Conservation (phyloP, 2,113 vertebrate species). For the Mesitornis unicolor region DNA sequence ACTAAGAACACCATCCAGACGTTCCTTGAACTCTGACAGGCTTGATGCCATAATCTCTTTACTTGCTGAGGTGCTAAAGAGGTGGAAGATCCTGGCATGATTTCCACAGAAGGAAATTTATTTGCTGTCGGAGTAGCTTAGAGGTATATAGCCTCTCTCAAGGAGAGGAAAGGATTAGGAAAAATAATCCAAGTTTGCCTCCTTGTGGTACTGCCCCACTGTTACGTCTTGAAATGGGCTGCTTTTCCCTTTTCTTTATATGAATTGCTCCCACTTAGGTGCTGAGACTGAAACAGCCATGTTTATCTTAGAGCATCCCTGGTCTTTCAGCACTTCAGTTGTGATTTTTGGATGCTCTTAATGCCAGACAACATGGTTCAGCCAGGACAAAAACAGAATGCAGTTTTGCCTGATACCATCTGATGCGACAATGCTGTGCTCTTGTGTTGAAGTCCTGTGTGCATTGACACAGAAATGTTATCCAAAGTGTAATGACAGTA, state of each 20-base stretch:
- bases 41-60: too few relatives aligned
- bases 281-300: not conserved
- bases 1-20: too few relatives aligned
- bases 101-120: not conserved
- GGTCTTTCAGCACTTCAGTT: not conserved
- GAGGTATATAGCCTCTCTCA: not conserved
- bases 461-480: not conserved
- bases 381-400: not conserved
- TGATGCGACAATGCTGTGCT: accelerated
- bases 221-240: not conserved
- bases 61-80: not conserved
- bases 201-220: not conserved
- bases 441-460: not conserved
- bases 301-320: not conserved
- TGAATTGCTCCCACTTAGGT: not conserved
- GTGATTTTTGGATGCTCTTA: not conserved
- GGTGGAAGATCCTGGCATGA: too few relatives aligned
- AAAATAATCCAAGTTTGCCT: not conserved
- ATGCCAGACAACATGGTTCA: not conserved
- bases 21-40: too few relatives aligned
- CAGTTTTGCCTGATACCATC: not conserved
- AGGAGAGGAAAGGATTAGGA: not conserved
- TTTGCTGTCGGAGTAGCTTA: not conserved
- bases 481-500: too few relatives aligned
- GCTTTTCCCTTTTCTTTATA: not conserved